Evolutionary conservation across 1,140 invertebrate species (phyloP).

Genomic region (Stegodyphus dumicola): DNA sequence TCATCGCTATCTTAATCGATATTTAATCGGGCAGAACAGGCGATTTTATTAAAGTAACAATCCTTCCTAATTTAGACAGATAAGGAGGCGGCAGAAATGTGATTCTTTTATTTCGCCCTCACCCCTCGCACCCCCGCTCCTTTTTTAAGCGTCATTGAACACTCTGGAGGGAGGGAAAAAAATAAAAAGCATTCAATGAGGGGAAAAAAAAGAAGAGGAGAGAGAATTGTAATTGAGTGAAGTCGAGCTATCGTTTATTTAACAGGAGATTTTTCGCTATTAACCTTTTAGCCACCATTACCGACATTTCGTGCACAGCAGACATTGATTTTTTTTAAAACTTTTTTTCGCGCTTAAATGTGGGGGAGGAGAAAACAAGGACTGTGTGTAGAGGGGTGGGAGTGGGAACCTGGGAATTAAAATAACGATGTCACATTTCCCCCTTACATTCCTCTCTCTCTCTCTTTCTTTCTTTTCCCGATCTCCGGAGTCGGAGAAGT

Average conservation of each 20-base stretch:
- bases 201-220: conserved; percentile 25
- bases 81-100: conserved; percentile 33
- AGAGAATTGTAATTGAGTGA: conserved; percentile 61
- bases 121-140: neutral
- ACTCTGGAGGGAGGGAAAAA: conserved; percentile 20
- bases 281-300: conserved; percentile 60
- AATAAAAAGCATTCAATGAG: conserved; percentile 17
- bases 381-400: neutral
- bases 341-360: conserved; percentile 14
- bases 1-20: conserved; percentile 59
- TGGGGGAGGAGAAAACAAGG: conserved; percentile 5
- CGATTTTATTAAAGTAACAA: conserved; percentile 61
- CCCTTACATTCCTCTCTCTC: neutral
- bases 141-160: conserved; percentile 49
- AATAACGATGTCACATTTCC: conserved; percentile 54
- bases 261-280: conserved; percentile 59
- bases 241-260: conserved; percentile 56
- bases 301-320: conserved; percentile 41
- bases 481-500: neutral
- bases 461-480: conserved; percentile 10
- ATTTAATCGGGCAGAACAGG: conserved; percentile 60
- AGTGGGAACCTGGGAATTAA: conserved; percentile 40
- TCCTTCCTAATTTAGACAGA: conserved; percentile 57
- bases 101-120: conserved; percentile 29
- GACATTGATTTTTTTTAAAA: conserved; percentile 44